These are phyloP conservation scores for Raja brachyura DNA, from an alignment of 2,113 vertebrate species.

Conservation along the genomic window DNA sequence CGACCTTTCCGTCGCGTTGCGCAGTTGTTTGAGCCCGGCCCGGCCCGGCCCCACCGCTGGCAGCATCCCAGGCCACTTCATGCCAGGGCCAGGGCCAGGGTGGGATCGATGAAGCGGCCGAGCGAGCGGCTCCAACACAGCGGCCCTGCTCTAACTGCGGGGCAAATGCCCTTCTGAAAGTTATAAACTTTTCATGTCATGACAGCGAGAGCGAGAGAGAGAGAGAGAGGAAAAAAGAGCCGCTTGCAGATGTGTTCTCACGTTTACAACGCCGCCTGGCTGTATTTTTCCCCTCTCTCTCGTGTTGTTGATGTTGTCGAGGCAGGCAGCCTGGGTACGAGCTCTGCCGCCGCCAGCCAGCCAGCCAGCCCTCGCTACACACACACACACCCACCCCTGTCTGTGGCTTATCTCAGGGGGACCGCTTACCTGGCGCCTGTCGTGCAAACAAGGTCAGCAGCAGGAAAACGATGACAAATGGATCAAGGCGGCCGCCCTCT, in stretches of 20 bases:
- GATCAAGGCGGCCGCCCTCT: neutral
- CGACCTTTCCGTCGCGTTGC: neutral
- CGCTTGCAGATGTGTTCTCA: neutral
- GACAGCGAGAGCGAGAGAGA: too few species aligned
- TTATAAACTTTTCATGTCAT: neutral
- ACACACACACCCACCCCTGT: neutral
- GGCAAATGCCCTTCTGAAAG: neutral
- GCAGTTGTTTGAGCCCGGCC: neutral
- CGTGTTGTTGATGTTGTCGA: neutral
- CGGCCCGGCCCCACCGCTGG: too few species aligned
- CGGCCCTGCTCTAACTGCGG: neutral
- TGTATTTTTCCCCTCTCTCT: neutral
- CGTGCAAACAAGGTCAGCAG: conserved; percentile 31
- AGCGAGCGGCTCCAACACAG: neutral
- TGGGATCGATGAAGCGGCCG: too few species aligned
- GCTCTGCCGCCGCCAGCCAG: too few species aligned
- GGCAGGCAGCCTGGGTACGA: neutral
- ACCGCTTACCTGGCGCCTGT: conserved; percentile 31
- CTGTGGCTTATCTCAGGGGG: neutral
- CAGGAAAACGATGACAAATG: neutral
- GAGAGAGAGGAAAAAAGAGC: neutral
- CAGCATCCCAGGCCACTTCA: neutral
- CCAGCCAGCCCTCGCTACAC: neutral
- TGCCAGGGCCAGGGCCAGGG: neutral
- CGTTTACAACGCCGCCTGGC: neutral